A percentile compares a stretch with the other conserved stretches of the same genome.
Evolutionary conservation across 2,113 vertebrate species (phyloP).

Genomic region (Struthidea cinerea): DNA sequence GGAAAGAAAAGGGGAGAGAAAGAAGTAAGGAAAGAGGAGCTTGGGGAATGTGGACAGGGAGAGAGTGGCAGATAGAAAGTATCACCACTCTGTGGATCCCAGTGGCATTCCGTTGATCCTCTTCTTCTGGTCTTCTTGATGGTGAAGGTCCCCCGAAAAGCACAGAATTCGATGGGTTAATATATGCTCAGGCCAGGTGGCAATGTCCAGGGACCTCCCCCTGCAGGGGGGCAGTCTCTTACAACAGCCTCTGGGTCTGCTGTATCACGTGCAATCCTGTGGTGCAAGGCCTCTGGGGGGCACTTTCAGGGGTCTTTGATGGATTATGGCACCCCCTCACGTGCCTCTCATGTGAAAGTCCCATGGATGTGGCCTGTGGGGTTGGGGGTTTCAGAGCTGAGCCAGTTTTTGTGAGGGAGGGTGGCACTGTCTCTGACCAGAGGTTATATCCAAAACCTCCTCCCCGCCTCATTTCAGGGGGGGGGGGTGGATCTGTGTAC

Average conservation of each 20-base stretch:
- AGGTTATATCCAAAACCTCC: background rate
- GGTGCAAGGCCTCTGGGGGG: background rate
- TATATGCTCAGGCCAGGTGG: background rate
- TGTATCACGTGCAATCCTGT: background rate
- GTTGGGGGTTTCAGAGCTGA: background rate
- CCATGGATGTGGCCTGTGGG: background rate
- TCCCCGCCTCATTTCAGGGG: accelerated
- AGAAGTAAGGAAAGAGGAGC: background rate
- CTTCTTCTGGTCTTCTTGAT: background rate
- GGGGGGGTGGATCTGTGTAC: background rate
- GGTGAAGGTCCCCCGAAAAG: background rate
- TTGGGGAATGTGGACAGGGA: background rate
- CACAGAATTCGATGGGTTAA: background rate
- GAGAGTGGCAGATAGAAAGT: background rate
- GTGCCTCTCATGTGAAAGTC: background rate
- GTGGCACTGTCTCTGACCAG: background rate
- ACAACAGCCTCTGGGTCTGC: background rate
- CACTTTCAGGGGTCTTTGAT: background rate
- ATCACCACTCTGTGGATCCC: background rate
- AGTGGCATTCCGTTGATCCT: background rate
- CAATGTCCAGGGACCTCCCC: background rate
- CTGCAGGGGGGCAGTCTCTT: background rate
- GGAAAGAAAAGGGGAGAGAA: background rate
- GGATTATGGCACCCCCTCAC: background rate
- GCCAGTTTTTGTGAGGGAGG: background rate